These are phyloP conservation scores for Xiphophorus couchianus DNA, from an alignment of 2,113 vertebrate species.

Conservation along the genomic window DNA sequence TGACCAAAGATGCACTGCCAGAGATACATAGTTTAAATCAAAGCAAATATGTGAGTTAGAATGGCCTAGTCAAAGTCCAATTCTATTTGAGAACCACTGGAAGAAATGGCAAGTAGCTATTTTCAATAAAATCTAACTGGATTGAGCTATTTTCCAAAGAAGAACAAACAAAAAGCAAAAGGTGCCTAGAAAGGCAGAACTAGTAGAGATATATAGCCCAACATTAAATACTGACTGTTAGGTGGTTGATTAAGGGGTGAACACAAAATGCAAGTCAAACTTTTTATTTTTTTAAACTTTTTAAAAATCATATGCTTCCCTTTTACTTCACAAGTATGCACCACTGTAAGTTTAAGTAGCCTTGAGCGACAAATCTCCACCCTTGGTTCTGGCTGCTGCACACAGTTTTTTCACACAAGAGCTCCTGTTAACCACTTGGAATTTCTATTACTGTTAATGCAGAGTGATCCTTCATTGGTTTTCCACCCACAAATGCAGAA, in stretches of 20 bases:
- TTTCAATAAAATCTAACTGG: too few relatives aligned
- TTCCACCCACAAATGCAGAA: conserved; percentile 4
- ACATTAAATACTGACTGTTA: background rate
- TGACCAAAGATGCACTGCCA: too few relatives aligned
- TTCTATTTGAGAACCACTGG: background rate
- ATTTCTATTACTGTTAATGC: background rate
- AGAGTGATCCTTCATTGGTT: background rate
- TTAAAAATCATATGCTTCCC: too few relatives aligned
- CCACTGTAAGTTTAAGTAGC: background rate
- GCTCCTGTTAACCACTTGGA: background rate
- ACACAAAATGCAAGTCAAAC: background rate
- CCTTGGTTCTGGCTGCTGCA: background rate
- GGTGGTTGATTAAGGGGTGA: background rate
- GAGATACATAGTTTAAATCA: too few relatives aligned
- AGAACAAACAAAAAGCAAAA: background rate
- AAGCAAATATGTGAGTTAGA: background rate
- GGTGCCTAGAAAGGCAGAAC: too few relatives aligned
- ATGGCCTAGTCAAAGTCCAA: background rate
- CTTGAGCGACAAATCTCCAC: background rate
- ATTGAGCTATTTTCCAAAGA: background rate
- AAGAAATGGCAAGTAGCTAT: too few relatives aligned
- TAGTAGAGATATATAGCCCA: too few relatives aligned
- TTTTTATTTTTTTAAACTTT: background rate
- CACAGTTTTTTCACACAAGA: background rate
- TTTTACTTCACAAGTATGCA: background rate